These are phyloP conservation scores for Poecilobothrus nobilitatus DNA, from an alignment of 2,888 invertebrate species.

Conservation along the genomic window DNA sequence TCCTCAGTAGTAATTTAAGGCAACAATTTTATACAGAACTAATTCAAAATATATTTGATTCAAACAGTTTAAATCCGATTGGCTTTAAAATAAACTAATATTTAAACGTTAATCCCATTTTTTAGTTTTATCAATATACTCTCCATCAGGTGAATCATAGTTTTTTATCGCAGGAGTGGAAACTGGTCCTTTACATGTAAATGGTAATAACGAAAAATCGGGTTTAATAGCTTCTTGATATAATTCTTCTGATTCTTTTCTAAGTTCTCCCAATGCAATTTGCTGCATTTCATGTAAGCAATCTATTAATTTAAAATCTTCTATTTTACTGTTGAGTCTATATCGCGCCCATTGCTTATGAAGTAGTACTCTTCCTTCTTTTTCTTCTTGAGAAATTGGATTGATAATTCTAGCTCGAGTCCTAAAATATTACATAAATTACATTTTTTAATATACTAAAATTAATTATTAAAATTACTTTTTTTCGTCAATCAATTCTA, in stretches of 20 bases:
- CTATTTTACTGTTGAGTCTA: slow-evolving; percentile 54
- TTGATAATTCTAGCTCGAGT: slow-evolving; percentile 47
- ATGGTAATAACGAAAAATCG: slow-evolving; percentile 63
- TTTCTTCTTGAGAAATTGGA: slow-evolving; percentile 48
- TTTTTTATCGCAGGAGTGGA: slow-evolving; percentile 73
- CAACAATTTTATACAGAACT: no score
- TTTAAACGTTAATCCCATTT: slow-evolving; percentile 55
- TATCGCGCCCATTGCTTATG: slow-evolving; percentile 69
- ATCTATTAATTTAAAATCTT: slow-evolving; percentile 61
- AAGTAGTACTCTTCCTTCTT: slow-evolving; percentile 56
- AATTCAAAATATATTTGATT: no score
- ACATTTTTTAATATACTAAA: neutral
- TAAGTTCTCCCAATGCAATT: slow-evolving; percentile 70
- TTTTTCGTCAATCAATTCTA: slow-evolving; percentile 55
- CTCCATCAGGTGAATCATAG: slow-evolving; percentile 82
- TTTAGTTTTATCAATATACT: slow-evolving; percentile 72
- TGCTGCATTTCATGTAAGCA: slow-evolving; percentile 60
- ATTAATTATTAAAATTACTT: slow-evolving; percentile 44
- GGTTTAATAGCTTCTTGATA: slow-evolving; percentile 80
- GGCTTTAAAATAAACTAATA: no score
- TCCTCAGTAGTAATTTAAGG: no score
- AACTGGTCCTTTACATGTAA: slow-evolving; percentile 62
- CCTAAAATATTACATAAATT: slow-evolving; percentile 35
- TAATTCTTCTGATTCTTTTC: slow-evolving; percentile 72
- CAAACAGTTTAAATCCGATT: no score